A percentile compares a stretch with the other conserved stretches of the same genome.
These are phyloP conservation scores for Scolopax bukidnonensis DNA, from an alignment of 2,797 vertebrate species.

Conservation along the genomic window DNA sequence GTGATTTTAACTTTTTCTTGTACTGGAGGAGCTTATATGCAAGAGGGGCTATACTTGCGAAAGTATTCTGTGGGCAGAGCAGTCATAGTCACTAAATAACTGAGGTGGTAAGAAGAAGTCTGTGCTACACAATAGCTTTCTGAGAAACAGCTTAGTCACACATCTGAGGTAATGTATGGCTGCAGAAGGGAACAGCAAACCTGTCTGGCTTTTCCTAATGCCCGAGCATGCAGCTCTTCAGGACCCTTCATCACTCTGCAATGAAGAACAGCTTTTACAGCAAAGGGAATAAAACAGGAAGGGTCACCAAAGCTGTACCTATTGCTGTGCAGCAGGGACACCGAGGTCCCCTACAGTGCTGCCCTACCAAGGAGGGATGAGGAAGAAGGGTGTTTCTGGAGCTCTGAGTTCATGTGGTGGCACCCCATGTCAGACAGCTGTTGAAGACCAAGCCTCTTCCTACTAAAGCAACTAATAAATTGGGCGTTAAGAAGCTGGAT, in stretches of 20 bases:
- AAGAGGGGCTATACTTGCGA: background rate
- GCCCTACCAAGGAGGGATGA: accelerated
- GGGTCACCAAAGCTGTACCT: background rate
- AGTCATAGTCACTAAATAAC: background rate
- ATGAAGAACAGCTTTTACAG: background rate
- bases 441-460: background rate
- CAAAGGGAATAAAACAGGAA: background rate
- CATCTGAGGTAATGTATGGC: background rate
- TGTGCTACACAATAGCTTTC: background rate
- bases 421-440: background rate
- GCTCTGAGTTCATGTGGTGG: background rate
- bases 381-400: background rate
- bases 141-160: background rate
- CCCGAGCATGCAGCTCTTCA: background rate
- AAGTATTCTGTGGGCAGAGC: background rate
- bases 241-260: accelerated
- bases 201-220: background rate
- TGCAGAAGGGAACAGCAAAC: background rate
- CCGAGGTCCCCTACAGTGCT: background rate
- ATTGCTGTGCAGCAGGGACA: background rate
- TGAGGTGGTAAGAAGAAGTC: background rate
- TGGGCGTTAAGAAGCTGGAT: background rate
- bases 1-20: background rate
- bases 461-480: background rate
- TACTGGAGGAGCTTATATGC: background rate